Percentiles rank a stretch among this genome's conserved stretches.
Conservation (phyloP, 2,888 invertebrate genomes). For the Chloroclystis v-ata region DNA sequence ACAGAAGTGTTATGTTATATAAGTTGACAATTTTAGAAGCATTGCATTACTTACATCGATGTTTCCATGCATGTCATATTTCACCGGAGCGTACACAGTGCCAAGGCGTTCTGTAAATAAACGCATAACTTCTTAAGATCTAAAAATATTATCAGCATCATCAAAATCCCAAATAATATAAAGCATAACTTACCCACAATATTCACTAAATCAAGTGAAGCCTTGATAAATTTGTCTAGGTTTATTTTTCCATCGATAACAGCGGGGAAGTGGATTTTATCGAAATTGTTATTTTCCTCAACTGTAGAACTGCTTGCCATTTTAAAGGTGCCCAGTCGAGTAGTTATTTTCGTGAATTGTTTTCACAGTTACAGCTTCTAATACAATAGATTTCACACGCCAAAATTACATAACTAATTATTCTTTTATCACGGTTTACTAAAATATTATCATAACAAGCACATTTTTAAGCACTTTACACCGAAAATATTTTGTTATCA, state of each 20-base stretch:
- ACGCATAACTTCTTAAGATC: slow-evolving; percentile 11
- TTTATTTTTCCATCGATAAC: slow-evolving; percentile 77
- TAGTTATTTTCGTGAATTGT: slow-evolving; percentile 19
- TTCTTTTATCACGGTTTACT: slow-evolving; percentile 26
- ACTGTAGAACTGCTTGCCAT: slow-evolving; percentile 48
- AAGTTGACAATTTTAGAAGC: neutral
- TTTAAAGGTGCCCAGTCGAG: slow-evolving; percentile 24
- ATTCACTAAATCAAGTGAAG: slow-evolving; percentile 79
- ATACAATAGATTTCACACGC: slow-evolving; percentile 31
- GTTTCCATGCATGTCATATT: slow-evolving; percentile 87
- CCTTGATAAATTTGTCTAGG: slow-evolving; percentile 79
- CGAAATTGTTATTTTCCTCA: slow-evolving; percentile 34
- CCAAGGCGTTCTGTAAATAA: slow-evolving; percentile 83
- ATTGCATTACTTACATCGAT: slow-evolving; percentile 78
- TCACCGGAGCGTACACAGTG: slow-evolving; percentile 84
- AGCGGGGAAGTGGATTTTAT: slow-evolving; percentile 71
- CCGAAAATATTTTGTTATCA: slow-evolving; percentile 26
- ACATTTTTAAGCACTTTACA: slow-evolving; percentile 7
- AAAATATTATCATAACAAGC: slow-evolving; percentile 25
- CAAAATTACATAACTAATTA: slow-evolving; percentile 25
- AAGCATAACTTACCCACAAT: slow-evolving; percentile 78
- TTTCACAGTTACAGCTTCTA: slow-evolving; percentile 19
- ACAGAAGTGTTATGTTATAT: too few relatives aligned
- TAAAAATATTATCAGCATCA: slow-evolving; percentile 3
- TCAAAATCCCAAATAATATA: slow-evolving; percentile 1